Evolutionary conservation across 2,113 vertebrate genomes (phyloP), one percentile per base, ranked within the genome.

Genomic region (Tiliqua scincoides): DNA sequence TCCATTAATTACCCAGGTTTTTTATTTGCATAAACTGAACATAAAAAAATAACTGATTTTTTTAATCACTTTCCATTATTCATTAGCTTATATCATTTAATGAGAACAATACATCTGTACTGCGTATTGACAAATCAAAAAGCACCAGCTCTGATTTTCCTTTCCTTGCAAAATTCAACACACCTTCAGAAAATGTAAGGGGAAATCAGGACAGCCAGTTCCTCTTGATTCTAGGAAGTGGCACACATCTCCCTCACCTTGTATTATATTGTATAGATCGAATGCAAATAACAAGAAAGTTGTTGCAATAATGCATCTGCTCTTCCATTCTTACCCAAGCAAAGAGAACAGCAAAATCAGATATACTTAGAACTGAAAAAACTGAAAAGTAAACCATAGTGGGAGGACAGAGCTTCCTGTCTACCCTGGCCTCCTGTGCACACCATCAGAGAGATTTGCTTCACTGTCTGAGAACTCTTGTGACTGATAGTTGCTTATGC

Each of bases 41-140:
- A n/a, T n/a, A 74, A 84, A 84, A 30, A n/a, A 84, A 84, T 32
- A n/a, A n/a, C n/a, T n/a, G 78, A 25, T 18, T 67, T 67, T 72
- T 72, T 48, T 32, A 59, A 74, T 37, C 15, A 83, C 68, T 83
- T 73, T 43, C 62, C 68, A 27, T 83, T 52, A 73, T 73, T 73
- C 61, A 84, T 75, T 62, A 57, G 18, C 59, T 63, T 75, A 74
- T 63, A 37, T 52, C 63, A 74, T 63, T 48, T 74, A 74, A 84
- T 84, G 59, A 74, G 71, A 23, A 75, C 74, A 84, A 84, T 61
- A 84, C 63, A 75, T 63, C 71, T 48, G 59, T 30, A 14, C 57
- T 75, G 54, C 40, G 75, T 75, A 52, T 62, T 43, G 71, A 75
- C 43, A 57, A 17, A 35, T 74, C 59, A 48, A 8, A 40, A 61